Base-by-base conservation (phyloP, 1,140 invertebrate species). In the Neocloeon triangulifer region DNA sequence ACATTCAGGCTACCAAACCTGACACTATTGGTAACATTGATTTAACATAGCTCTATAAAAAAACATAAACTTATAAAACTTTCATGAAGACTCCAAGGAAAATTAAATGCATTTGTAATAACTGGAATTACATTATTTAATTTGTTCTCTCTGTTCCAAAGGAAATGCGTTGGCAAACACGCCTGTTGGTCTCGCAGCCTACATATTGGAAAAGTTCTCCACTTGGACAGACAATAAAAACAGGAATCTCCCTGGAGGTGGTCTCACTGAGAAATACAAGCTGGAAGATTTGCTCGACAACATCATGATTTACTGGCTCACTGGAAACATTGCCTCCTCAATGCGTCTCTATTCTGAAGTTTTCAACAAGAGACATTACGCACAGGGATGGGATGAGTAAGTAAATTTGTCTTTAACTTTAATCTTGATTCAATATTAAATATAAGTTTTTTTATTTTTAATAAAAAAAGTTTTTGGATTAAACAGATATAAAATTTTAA, bases 1-100 rank as follows among this genome's bases (percentile, higher is more conserved):
- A 85, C 45, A 49, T 91, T 19, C 85, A 92, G 52, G 60, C 77
- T 2, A 84, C 79, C 0, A 89, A 88, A 50, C 86, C 86, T 6
- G 84, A 92, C 46, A 92, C 86, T 9, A 56, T 91, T 34, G 81
- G 77, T 76, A 55, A 48, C 51, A 45, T 40, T 30, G 27, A 50
- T 53, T 53, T 18, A 42, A 4, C 14, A 9, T n/a, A 21, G 21
- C 21, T 33, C 25, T 30, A 4, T n/a, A n/a, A n/a, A n/a, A n/a
- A n/a, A n/a, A n/a, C n/a, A n/a, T n/a, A n/a, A n/a, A n/a, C n/a
- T n/a, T n/a, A 23, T 34, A 6, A 10, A 2, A 6, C 14, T 32
- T 8, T 25, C 7, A 25, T 23, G 10, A 26, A 8, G 6, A 20
- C 8, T n/a, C n/a, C n/a, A n/a, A n/a, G n/a, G 14, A 5, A 8